Conservation (phyloP, 2,113 vertebrate species). For the Cariama cristata region DNA sequence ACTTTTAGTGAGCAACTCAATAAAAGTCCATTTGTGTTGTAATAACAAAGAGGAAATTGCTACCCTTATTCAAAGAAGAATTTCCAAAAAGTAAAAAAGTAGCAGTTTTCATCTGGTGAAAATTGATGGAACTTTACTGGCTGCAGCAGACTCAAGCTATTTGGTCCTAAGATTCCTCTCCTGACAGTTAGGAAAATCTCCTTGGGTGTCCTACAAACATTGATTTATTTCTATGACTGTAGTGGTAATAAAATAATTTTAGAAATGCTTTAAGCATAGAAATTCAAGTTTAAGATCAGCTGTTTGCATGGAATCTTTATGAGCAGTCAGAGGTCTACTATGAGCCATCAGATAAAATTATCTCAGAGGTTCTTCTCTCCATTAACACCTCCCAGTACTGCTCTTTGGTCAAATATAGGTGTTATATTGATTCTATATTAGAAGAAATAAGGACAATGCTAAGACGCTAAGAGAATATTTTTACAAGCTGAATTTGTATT, state of each 20-base stretch:
- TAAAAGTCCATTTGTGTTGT: not conserved
- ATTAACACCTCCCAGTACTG: not conserved
- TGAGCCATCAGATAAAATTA: not conserved
- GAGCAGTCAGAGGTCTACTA: not conserved
- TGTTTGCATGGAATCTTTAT: not conserved
- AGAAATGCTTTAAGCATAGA: not conserved
- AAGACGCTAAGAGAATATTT: not conserved
- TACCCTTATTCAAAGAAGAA: conserved; percentile 2
- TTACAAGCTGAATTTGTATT: not conserved
- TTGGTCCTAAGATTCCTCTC: not conserved
- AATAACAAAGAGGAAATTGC: conserved; percentile 54
- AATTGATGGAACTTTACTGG: not conserved
- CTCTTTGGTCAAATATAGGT: not conserved
- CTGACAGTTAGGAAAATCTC: not conserved
- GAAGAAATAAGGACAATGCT: not conserved
- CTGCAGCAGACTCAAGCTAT: not conserved
- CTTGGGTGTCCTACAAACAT: not conserved
- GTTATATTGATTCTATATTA: not conserved
- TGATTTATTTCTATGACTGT: not conserved
- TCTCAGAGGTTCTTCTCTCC: not conserved
- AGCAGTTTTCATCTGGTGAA: not conserved
- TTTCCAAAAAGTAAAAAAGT: not conserved
- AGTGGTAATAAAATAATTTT: conserved; percentile 22
- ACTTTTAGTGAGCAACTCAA: conserved; percentile 16
- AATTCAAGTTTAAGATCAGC: not conserved